Conservation (phyloP, 2,797 vertebrate species). For the Melanotaenia maccullochi region DNA sequence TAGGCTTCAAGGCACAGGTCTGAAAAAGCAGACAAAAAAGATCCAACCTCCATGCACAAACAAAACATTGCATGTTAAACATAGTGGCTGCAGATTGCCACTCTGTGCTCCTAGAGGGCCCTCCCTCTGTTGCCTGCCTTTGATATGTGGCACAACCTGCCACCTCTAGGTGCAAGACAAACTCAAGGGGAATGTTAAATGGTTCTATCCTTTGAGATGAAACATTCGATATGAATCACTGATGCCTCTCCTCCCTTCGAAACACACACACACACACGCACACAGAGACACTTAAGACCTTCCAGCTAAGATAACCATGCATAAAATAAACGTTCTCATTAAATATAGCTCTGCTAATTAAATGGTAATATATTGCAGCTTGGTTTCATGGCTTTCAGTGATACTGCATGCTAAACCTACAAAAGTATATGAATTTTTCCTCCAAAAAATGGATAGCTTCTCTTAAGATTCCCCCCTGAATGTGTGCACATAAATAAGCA, state of each 20-base stretch:
- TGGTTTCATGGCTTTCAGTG: slow-evolving; percentile 27
- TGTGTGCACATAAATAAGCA: background rate
- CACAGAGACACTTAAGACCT: slow-evolving; percentile 30
- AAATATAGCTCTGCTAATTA: slow-evolving; percentile 66
- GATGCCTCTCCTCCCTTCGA: slow-evolving; percentile 51
- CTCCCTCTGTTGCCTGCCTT: slow-evolving; percentile 71
- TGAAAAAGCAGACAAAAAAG: slow-evolving; percentile 65
- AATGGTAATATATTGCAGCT: slow-evolving; percentile 53
- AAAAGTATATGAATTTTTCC: slow-evolving; percentile 1
- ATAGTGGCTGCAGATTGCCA: slow-evolving; percentile 62
- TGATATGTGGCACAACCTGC: slow-evolving; percentile 81
- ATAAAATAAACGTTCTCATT: slow-evolving; percentile 71
- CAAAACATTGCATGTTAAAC: slow-evolving; percentile 65
- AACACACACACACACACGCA: slow-evolving; percentile 1
- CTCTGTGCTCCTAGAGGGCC: slow-evolving; percentile 59
- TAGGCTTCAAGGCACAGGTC: slow-evolving; percentile 60
- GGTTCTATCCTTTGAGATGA: slow-evolving; percentile 80
- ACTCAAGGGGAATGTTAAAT: slow-evolving; percentile 83
- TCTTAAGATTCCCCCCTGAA: background rate
- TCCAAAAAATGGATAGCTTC: background rate
- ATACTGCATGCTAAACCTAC: slow-evolving; percentile 6
- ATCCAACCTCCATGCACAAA: slow-evolving; percentile 51
- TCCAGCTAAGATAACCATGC: slow-evolving; percentile 63
- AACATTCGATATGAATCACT: slow-evolving; percentile 83
- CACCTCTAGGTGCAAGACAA: slow-evolving; percentile 69